These are phyloP conservation scores for Trigoniulus corallinus DNA, from an alignment of 1,140 invertebrate genomes.

Conservation along the genomic window DNA sequence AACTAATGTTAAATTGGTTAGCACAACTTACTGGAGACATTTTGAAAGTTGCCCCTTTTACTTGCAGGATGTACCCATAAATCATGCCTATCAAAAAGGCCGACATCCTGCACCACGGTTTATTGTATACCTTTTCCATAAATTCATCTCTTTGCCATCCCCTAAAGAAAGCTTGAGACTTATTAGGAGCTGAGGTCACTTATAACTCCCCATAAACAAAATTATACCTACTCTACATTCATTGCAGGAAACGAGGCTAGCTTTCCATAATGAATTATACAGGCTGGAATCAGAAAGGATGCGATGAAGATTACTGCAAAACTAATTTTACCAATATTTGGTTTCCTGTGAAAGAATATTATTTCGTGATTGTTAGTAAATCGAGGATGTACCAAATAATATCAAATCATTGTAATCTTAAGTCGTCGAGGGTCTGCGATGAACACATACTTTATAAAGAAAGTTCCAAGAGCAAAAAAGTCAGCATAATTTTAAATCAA, in stretches of 20 bases:
- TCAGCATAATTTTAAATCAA: neutral
- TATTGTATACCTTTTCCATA: neutral
- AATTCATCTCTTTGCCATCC: neutral
- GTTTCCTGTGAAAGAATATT: no score
- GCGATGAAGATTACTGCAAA: neutral
- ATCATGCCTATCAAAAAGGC: neutral
- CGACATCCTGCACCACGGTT: neutral
- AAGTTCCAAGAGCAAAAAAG: neutral
- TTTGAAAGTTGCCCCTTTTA: neutral
- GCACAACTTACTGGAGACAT: neutral
- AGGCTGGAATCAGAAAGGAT: neutral
- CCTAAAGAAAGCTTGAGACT: neutral
- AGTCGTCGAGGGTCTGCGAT: no score
- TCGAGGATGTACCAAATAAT: no score
- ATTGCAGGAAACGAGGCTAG: neutral
- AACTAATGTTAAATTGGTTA: no score
- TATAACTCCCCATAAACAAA: neutral
- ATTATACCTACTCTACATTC: neutral
- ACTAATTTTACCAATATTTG: neutral
- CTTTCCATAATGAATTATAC: neutral
- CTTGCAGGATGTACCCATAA: neutral
- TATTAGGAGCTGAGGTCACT: neutral
- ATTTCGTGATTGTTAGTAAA: no score
- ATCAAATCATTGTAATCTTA: no score
- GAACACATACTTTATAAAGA: neutral